These are phyloP conservation scores for Hiodon alosoides DNA, from an alignment of 2,113 vertebrate genomes.

Conservation along the genomic window DNA sequence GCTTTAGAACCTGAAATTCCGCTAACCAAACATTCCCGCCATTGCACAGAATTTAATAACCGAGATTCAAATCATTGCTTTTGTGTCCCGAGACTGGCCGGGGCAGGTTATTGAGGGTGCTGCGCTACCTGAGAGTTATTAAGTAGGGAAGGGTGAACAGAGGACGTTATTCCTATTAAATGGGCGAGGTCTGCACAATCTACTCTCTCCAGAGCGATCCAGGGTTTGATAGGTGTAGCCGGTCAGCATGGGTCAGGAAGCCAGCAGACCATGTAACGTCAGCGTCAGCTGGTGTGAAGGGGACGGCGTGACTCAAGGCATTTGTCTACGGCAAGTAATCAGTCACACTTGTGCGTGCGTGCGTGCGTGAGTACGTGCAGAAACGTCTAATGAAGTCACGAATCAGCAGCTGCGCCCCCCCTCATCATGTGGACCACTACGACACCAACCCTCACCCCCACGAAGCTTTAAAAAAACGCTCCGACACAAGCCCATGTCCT, in stretches of 20 bases:
- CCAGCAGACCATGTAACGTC: background rate
- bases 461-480: no score
- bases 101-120: background rate
- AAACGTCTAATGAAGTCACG: constrained; percentile 7
- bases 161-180: background rate
- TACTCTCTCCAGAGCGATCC: no score
- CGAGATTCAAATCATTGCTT: constrained; percentile 14
- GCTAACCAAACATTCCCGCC: background rate
- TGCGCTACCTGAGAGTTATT: background rate
- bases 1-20: constrained; percentile 1
- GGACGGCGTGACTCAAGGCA: background rate
- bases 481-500: no score
- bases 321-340: background rate
- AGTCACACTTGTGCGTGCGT: background rate
- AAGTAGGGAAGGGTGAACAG: background rate
- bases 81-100: constrained; percentile 9
- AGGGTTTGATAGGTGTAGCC: background rate
- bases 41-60: constrained; percentile 17
- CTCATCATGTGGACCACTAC: background rate
- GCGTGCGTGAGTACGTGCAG: no score
- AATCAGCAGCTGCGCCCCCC: background rate
- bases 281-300: background rate
- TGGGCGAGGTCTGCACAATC: background rate
- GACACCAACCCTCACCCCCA: background rate
- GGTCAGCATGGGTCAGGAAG: background rate